phyloP scores from a whole-genome alignment of 1,140 invertebrate genomes.

The Pristionchus pacificus region DNA sequence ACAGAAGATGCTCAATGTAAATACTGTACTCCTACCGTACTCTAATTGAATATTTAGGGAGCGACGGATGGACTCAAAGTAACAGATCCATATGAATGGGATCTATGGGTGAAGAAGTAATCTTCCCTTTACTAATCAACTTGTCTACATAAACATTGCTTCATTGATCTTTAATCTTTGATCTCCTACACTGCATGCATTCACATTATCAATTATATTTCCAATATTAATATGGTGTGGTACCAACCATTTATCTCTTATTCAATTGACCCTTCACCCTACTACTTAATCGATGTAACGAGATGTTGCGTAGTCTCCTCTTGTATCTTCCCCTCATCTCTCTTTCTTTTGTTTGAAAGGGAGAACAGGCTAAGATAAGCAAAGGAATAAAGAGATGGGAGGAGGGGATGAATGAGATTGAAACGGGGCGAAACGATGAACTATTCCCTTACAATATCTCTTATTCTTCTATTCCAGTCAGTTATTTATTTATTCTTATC shows the following conservation, averaged over 20 bases:
- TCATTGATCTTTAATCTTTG: not conserved
- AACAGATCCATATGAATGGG: not conserved
- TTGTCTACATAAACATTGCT: not conserved
- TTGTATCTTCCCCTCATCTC: not conserved
- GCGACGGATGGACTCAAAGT: not conserved
- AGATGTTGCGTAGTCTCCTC: not conserved
- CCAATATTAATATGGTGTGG: not conserved
- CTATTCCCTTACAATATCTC: too few relatives aligned
- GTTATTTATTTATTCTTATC: too few relatives aligned
- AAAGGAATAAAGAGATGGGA: not conserved
- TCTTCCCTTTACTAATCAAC: not conserved
- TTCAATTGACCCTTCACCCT: not conserved
- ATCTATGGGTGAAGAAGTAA: not conserved
- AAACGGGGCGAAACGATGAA: too few relatives aligned
- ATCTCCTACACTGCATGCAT: not conserved
- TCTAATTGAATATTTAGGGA: not conserved
- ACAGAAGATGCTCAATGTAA: not conserved
- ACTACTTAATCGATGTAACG: not conserved
- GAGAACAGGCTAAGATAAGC: conserved; percentile 1
- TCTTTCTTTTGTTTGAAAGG: not conserved
- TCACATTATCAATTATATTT: not conserved
- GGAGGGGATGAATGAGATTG: too few relatives aligned
- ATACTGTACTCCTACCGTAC: not conserved
- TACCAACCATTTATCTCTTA: conserved; percentile 14
- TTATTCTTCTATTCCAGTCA: too few relatives aligned